Percentiles rank a stretch among this genome's conserved stretches.
These are phyloP conservation scores for Schizothorax lantsangensis DNA, from an alignment of 2,797 vertebrate species.

Conservation along the genomic window DNA sequence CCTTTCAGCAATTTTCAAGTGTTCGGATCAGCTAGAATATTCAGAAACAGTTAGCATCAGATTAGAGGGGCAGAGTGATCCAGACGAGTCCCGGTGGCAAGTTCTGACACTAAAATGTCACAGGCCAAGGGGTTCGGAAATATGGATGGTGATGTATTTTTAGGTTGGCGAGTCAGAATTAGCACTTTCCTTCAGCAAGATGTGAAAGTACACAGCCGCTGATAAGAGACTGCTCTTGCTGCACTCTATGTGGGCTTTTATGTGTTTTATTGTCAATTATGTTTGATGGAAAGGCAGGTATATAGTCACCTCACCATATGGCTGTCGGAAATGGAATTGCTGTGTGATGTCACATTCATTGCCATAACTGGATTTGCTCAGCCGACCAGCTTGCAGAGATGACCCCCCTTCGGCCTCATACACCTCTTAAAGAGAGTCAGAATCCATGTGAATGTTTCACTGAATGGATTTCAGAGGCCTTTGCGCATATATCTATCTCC, in stretches of 20 bases:
- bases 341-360: conserved; percentile 39
- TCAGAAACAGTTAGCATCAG: conserved; percentile 79
- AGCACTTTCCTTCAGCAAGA: conserved; percentile 27
- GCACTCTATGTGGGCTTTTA: conserved; percentile 27
- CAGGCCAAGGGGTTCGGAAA: conserved; percentile 27
- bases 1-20: conserved; percentile 32
- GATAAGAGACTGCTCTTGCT: conserved; percentile 21
- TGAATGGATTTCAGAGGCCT: conserved; percentile 29
- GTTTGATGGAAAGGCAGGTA: conserved; percentile 48
- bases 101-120: conserved; percentile 53
- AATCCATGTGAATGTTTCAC: not conserved
- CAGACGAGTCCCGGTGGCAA: conserved; percentile 44
- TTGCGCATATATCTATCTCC: conserved; percentile 7
- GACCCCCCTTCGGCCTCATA: not conserved
- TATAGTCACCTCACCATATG: conserved; percentile 33
- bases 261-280: conserved; percentile 47
- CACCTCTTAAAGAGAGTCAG: conserved; percentile 24
- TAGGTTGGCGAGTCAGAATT: conserved; percentile 14
- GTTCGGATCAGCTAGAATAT: conserved; percentile 75
- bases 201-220: conserved; percentile 14
- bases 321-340: conserved; percentile 41
- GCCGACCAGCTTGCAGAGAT: conserved; percentile 12
- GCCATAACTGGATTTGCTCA: conserved; percentile 37
- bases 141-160: conserved; percentile 37
- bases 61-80: conserved; percentile 53